Percentiles rank a stretch among this genome's conserved stretches.
These are phyloP conservation scores for Spilosoma lubricipeda DNA, from an alignment of 2,888 invertebrate species.

Conservation along the genomic window DNA sequence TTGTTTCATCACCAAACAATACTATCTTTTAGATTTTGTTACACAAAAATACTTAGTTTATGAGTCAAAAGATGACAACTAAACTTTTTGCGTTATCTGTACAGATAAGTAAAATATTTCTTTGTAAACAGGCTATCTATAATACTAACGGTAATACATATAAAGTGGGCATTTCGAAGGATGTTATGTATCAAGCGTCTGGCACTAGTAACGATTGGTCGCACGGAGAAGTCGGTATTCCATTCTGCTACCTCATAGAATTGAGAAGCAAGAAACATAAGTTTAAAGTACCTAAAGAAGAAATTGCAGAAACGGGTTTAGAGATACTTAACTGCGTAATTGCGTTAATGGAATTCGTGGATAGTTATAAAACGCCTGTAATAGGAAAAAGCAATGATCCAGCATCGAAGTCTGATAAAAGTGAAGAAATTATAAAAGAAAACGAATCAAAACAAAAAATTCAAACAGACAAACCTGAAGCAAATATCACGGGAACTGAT, in stretches of 20 bases:
- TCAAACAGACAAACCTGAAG: background rate
- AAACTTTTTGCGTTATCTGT: background rate
- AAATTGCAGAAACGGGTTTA: conserved; percentile 73
- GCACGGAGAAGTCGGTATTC: conserved; percentile 72
- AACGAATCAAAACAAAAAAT: background rate
- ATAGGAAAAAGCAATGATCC: background rate
- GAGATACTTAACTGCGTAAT: conserved; percentile 70
- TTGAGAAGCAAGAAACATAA: conserved; percentile 74
- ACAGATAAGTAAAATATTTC: conserved; percentile 19
- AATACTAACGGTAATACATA: conserved; percentile 72
- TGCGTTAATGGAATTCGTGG: conserved; percentile 76
- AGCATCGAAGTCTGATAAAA: background rate
- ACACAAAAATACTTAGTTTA: background rate
- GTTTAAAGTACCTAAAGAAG: conserved; percentile 71
- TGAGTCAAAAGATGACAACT: background rate
- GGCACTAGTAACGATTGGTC: conserved; percentile 80
- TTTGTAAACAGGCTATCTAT: conserved; percentile 69
- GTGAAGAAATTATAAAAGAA: conserved; percentile 4
- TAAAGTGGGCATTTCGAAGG: conserved; percentile 78
- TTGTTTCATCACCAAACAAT: background rate
- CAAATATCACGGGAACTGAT: background rate
- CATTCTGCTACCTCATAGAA: conserved; percentile 78
- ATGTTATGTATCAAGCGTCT: conserved; percentile 77
- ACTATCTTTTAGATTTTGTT: background rate
- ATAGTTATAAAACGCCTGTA: conserved; percentile 47